A percentile compares a stretch with the other conserved stretches of the same genome.
Evolutionary conservation across 2,888 invertebrate genomes (phyloP).

Genomic region (Spilosoma lubricipeda): DNA sequence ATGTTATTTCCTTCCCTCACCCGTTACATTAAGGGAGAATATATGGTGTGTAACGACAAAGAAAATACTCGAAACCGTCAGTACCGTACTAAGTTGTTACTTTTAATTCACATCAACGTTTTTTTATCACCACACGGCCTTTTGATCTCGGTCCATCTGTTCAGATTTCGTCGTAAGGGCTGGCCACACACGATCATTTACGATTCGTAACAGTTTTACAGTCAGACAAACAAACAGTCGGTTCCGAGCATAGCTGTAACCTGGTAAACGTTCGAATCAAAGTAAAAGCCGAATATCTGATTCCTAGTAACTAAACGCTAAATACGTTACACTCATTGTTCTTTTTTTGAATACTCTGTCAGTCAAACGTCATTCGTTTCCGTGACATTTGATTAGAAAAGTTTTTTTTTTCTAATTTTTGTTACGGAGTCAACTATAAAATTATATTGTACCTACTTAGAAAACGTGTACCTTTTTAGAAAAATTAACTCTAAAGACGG

Average conservation of each 20-base stretch:
- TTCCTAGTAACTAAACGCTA: conserved; percentile 71
- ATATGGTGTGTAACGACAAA: conserved; percentile 59
- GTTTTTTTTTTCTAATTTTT: conserved; percentile 3
- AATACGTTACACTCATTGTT: conserved; percentile 52
- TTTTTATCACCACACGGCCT: conserved; percentile 78
- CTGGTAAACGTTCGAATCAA: conserved; percentile 77
- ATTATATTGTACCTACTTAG: background rate
- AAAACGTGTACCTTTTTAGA: background rate
- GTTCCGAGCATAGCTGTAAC: conserved; percentile 79
- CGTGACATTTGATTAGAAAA: conserved; percentile 26
- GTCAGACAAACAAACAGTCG: conserved; percentile 83
- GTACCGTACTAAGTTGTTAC: conserved; percentile 78
- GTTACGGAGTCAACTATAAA: background rate
- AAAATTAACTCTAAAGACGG: background rate
- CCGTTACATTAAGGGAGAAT: conserved; percentile 56
- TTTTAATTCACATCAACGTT: conserved; percentile 80
- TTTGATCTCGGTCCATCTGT: conserved; percentile 85
- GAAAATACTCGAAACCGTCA: conserved; percentile 58
- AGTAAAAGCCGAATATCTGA: conserved; percentile 75
- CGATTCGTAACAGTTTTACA: conserved; percentile 83
- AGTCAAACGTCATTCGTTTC: conserved; percentile 42
- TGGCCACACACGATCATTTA: conserved; percentile 86
- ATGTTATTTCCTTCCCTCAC: conserved; percentile 65
- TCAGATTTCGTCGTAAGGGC: conserved; percentile 85
- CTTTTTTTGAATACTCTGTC: conserved; percentile 50